These are phyloP conservation scores for Mesorhabditis belari DNA, from an alignment of 2,888 invertebrate genomes.

Conservation along the genomic window DNA sequence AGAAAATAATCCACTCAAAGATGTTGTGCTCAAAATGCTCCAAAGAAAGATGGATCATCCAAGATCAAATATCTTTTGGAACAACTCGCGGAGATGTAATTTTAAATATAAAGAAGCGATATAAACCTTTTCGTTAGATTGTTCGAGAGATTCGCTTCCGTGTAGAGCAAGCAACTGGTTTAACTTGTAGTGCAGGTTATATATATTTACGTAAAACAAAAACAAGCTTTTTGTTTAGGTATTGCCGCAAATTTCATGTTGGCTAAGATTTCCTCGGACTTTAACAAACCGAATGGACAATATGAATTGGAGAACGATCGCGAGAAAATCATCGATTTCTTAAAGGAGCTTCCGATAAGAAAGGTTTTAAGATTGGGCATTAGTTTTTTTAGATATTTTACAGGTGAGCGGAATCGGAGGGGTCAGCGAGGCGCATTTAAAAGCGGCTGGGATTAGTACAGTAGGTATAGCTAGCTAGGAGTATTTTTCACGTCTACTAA, in stretches of 20 bases:
- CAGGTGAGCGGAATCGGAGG: constrained; percentile 60
- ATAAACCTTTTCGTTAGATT: constrained; percentile 9
- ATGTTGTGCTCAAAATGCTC: constrained; percentile 23
- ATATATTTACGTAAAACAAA: background rate
- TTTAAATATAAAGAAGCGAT: constrained; percentile 41
- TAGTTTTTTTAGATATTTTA: constrained; percentile 1
- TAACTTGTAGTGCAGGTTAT: constrained; percentile 61
- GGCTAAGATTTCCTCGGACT: constrained; percentile 63
- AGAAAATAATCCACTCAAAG: background rate
- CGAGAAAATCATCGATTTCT: constrained; percentile 57
- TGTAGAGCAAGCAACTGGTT: constrained; percentile 58
- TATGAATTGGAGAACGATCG: constrained; percentile 55
- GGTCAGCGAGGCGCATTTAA: constrained; percentile 58
- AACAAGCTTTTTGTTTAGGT: constrained; percentile 51
- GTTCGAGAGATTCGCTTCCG: constrained; percentile 58
- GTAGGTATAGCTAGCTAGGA: too few relatives aligned
- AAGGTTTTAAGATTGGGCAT: constrained; percentile 55
- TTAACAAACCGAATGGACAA: constrained; percentile 64
- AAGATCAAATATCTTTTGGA: constrained; percentile 53
- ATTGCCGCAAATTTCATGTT: constrained; percentile 61
- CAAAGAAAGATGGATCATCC: constrained; percentile 13
- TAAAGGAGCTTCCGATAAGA: constrained; percentile 58
- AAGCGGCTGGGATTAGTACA: constrained; percentile 57
- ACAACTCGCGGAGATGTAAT: constrained; percentile 54
- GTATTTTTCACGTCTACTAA: too few relatives aligned